A percentile compares a stretch with the other conserved stretches of the same genome.
phyloP scores from a whole-genome alignment of 2,113 vertebrate species.

The Gracilinanus agilis region DNA sequence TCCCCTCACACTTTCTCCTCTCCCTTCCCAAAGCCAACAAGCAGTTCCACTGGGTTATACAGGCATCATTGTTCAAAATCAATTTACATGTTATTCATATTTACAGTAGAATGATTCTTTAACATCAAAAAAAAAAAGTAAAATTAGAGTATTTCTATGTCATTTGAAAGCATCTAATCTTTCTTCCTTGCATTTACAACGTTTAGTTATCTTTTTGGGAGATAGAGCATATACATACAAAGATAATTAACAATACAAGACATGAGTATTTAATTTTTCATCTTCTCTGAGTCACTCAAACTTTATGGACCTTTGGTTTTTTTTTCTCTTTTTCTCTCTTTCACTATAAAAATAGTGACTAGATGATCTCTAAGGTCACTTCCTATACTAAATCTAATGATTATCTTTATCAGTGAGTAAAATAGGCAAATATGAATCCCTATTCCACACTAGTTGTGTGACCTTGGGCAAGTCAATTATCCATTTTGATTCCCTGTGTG shows the following conservation, averaged over 20 bases:
- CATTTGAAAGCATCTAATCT: background rate
- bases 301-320: background rate
- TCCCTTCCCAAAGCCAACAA: no score
- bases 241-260: background rate
- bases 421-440: background rate
- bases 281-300: background rate
- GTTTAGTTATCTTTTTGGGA: background rate
- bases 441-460: background rate
- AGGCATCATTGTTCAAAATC: no score
- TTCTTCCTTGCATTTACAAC: background rate
- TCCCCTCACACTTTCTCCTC: no score
- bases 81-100: no score
- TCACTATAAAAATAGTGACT: background rate
- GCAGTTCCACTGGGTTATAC: no score
- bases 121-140: background rate
- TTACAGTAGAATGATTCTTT: no score
- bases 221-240: background rate
- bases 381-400: background rate
- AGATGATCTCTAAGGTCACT: background rate
- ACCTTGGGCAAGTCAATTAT: background rate
- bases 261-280: background rate
- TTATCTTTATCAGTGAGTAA: background rate
- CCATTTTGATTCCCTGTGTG: background rate
- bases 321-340: background rate
- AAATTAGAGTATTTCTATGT: background rate